Evolutionary conservation across 2,113 vertebrate genomes (phyloP).

Genomic region (Sinocyclocheilus anophthalmus): DNA sequence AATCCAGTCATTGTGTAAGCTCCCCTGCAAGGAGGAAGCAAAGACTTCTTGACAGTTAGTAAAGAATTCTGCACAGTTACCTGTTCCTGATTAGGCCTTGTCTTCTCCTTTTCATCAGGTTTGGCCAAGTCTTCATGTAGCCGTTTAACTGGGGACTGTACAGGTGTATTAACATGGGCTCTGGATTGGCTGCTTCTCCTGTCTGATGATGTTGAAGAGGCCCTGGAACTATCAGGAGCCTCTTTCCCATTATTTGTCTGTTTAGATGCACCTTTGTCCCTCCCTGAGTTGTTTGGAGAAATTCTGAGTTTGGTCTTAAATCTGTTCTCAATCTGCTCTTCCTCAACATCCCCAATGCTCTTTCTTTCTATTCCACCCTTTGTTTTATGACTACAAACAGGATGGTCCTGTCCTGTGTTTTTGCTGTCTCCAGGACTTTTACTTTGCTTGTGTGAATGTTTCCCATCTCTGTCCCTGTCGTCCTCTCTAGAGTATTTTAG

Average conservation of each 20-base stretch:
- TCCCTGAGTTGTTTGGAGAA: slow-evolving; percentile 77
- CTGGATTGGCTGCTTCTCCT: slow-evolving; percentile 58
- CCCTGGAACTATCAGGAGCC: slow-evolving; percentile 65
- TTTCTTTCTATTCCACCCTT: slow-evolving; percentile 54
- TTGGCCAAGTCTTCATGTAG: slow-evolving; percentile 19
- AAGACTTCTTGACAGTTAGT: neutral
- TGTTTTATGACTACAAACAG: slow-evolving; percentile 9
- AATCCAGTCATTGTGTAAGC: neutral
- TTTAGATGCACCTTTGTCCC: slow-evolving; percentile 80
- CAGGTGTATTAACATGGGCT: slow-evolving; percentile 43
- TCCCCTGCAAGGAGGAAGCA: no score
- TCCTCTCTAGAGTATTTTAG: slow-evolving; percentile 13
- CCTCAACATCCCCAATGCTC: slow-evolving; percentile 77
- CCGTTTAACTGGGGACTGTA: slow-evolving; percentile 6
- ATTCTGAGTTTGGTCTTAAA: slow-evolving; percentile 87
- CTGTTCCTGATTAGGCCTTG: slow-evolving; percentile 25
- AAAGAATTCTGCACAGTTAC: slow-evolving; percentile 31
- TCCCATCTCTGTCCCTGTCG: slow-evolving; percentile 26
- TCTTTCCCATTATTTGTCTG: slow-evolving; percentile 74
- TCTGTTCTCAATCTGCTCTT: slow-evolving; percentile 82
- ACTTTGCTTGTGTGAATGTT: neutral
- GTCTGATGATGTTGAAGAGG: slow-evolving; percentile 45
- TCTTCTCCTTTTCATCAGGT: slow-evolving; percentile 11
- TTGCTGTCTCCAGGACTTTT: slow-evolving; percentile 4
- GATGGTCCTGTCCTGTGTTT: slow-evolving; percentile 13